These are phyloP conservation scores for Sminthurinus signatus DNA, from an alignment of 1,140 invertebrate genomes.

Conservation along the genomic window DNA sequence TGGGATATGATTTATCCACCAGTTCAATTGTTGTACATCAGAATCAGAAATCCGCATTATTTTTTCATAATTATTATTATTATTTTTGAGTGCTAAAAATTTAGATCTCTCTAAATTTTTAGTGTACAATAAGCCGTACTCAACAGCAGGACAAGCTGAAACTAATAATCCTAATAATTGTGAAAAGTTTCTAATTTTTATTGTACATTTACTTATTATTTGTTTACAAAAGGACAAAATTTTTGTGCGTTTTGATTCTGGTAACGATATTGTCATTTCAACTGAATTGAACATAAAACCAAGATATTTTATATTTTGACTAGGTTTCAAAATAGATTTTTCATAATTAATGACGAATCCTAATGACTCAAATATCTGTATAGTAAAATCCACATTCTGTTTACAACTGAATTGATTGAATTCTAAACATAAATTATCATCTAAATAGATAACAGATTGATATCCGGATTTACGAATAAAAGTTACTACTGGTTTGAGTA, in stretches of 20 bases:
- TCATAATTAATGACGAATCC: conserved; percentile 5
- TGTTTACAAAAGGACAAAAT: not conserved
- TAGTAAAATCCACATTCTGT: not conserved
- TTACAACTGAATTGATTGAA: not conserved
- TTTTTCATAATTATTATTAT: not conserved
- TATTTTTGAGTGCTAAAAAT: not conserved
- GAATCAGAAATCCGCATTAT: not conserved
- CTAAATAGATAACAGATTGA: not conserved
- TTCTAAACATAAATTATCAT: not conserved
- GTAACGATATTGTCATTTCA: not conserved
- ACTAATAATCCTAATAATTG: not conserved
- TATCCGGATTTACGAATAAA: not conserved
- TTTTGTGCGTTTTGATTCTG: not conserved
- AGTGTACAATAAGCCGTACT: not conserved
- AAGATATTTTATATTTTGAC: conserved; percentile 2
- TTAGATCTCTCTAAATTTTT: conserved; percentile 4
- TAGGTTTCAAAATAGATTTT: conserved; percentile 13
- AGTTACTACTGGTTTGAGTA: conserved; percentile 15
- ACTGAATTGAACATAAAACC: conserved; percentile 2
- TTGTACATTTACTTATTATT: not conserved
- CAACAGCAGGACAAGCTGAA: not conserved
- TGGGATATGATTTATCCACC: conserved; percentile 5
- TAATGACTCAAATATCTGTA: not conserved
- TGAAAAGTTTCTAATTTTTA: not conserved
- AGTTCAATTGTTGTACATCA: not conserved